These are phyloP conservation scores for Lichenostomus cassidix DNA, from an alignment of 2,113 vertebrate species.

Conservation along the genomic window DNA sequence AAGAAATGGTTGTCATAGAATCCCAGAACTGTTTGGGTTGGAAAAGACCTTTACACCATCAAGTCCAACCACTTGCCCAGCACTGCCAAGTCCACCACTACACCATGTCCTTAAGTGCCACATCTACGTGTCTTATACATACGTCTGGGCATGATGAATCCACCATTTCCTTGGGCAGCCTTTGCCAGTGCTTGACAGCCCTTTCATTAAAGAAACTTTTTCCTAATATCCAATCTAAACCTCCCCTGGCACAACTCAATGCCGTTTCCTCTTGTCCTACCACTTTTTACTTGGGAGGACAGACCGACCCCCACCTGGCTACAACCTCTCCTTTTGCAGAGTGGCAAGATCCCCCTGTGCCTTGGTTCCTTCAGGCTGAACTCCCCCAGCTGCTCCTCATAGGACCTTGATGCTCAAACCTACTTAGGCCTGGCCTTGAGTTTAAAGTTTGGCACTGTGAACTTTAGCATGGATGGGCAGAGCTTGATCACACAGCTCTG, in stretches of 20 bases:
- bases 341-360: fast-evolving
- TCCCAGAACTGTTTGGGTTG: not conserved
- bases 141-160: not conserved
- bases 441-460: not conserved
- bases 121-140: not conserved
- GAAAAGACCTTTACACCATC: not conserved
- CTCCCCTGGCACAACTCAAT: not conserved
- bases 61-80: not conserved
- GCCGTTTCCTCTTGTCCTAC: not conserved
- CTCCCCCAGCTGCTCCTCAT: not conserved
- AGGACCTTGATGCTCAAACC: not conserved
- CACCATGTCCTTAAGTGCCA: not conserved
- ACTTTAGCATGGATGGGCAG: not conserved
- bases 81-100: not conserved
- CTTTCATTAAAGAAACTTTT: not conserved
- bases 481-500: not conserved
- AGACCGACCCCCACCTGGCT: not conserved
- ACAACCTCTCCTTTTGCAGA: not conserved
- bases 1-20: not conserved
- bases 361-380: not conserved
- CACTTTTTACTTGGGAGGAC: not conserved
- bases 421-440: not conserved
- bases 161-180: not conserved
- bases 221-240: not conserved
- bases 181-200: not conserved